These are phyloP conservation scores for Junonia oenone DNA, from an alignment of 2,888 invertebrate genomes.

Conservation along the genomic window DNA sequence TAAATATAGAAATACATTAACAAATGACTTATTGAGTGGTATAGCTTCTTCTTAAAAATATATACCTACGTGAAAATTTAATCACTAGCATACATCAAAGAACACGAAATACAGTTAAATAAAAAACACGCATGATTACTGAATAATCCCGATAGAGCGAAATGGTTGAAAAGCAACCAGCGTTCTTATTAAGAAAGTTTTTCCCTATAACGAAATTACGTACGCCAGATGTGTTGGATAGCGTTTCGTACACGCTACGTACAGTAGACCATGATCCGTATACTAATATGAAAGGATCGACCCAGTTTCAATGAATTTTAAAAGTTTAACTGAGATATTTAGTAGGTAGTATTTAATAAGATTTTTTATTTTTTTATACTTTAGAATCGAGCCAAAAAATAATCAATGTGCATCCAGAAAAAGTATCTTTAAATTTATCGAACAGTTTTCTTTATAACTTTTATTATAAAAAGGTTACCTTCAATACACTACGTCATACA, in stretches of 20 bases:
- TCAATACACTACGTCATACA: no score
- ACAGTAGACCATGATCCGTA: constrained; percentile 29
- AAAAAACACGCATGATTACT: constrained; percentile 39
- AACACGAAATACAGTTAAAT: background rate
- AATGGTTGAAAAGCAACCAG: constrained; percentile 56
- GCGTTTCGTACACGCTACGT: constrained; percentile 54
- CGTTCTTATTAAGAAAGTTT: constrained; percentile 77
- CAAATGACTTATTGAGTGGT: no score
- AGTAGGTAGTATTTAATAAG: background rate
- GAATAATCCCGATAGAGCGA: constrained; percentile 42
- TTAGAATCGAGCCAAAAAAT: no score
- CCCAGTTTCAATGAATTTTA: background rate
- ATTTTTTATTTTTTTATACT: no score
- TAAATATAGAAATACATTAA: no score
- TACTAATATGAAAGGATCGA: constrained; percentile 14
- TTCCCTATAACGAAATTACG: constrained; percentile 75
- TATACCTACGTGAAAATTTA: background rate
- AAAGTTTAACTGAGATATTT: background rate
- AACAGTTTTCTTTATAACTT: no score
- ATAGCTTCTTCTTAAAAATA: no score
- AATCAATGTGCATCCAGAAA: no score
- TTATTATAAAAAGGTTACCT: no score
- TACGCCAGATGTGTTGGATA: constrained; percentile 71
- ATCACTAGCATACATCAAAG: no score
- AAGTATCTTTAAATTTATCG: no score